These are phyloP conservation scores for Paracanthobrama guichenoti DNA, from an alignment of 2,113 vertebrate genomes.

Conservation along the genomic window DNA sequence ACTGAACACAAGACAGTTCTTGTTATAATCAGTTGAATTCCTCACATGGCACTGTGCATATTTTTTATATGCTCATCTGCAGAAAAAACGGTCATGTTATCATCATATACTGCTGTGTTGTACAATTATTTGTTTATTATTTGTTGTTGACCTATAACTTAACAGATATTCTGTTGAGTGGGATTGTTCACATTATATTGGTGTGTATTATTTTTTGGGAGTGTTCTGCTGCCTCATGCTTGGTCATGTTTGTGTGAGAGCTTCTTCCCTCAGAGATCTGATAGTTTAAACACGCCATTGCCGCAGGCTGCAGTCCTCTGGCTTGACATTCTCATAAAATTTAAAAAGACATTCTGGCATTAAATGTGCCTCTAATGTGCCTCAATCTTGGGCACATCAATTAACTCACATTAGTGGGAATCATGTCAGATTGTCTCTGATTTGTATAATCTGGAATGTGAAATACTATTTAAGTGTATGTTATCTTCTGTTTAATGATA, in stretches of 20 bases:
- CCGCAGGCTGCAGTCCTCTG: conserved; percentile 19
- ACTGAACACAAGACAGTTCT: conserved; percentile 7
- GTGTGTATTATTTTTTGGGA: not conserved
- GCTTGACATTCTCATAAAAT: conserved; percentile 19
- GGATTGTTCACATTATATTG: not conserved
- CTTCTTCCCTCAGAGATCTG: conserved; percentile 44
- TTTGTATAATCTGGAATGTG: conserved; percentile 14
- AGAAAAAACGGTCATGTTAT: not conserved
- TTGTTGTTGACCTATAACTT: not conserved
- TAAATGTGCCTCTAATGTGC: not conserved
- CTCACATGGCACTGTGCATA: not conserved
- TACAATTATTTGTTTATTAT: not conserved
- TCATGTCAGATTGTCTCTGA: not conserved
- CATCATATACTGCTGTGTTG: not conserved
- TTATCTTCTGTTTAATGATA: conserved; percentile 12
- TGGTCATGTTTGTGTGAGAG: conserved; percentile 45
- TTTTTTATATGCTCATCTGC: not conserved
- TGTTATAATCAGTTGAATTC: not conserved
- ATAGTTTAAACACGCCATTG: conserved; percentile 36
- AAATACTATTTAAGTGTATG: not conserved
- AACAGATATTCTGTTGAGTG: not conserved
- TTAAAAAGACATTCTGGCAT: not conserved
- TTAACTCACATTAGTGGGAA: conserved; percentile 35
- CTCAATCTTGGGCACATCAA: conserved; percentile 18
- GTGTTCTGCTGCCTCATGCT: conserved; percentile 45